These are phyloP conservation scores for Cyclophora albipunctata DNA, from an alignment of 2,888 invertebrate genomes.

Conservation along the genomic window DNA sequence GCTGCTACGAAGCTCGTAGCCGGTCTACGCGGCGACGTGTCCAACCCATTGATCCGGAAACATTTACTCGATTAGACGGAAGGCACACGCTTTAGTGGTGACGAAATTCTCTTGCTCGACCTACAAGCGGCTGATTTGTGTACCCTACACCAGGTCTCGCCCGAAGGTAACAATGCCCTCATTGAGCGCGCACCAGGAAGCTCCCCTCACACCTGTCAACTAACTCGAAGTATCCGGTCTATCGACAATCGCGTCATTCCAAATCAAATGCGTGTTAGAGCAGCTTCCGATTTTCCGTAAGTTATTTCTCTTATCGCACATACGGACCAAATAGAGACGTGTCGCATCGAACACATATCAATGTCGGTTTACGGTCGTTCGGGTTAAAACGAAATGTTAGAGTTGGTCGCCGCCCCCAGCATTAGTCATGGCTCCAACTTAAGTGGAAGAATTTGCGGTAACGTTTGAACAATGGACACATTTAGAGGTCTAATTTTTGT, in stretches of 20 bases:
- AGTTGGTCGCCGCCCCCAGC: constrained; percentile 35
- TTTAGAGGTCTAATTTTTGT: constrained; percentile 30
- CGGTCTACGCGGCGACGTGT: constrained; percentile 49
- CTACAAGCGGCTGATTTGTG: constrained; percentile 34
- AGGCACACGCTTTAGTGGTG: constrained; percentile 61
- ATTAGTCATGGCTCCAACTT: constrained; percentile 54
- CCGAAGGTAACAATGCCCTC: constrained; percentile 17
- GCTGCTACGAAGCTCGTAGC: constrained; percentile 30
- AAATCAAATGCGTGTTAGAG: constrained; percentile 16
- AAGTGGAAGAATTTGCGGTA: constrained; percentile 55
- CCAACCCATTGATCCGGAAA: constrained; percentile 56
- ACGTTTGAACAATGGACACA: constrained; percentile 42
- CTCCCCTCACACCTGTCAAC: constrained; percentile 8
- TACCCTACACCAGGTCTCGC: constrained; percentile 24
- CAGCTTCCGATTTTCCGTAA: constrained; percentile 33
- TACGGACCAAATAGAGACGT: constrained; percentile 46
- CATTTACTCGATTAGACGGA: constrained; percentile 66
- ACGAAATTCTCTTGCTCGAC: constrained; percentile 43
- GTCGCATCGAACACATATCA: constrained; percentile 56
- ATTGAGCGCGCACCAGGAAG: constrained; percentile 7
- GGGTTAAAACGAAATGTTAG: constrained; percentile 53
- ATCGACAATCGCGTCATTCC: constrained; percentile 14
- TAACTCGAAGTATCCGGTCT: constrained; percentile 11
- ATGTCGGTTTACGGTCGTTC: constrained; percentile 50
- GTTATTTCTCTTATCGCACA: constrained; percentile 47